phyloP scores from a whole-genome alignment of 2,113 vertebrate genomes.

The Serinus canaria region DNA sequence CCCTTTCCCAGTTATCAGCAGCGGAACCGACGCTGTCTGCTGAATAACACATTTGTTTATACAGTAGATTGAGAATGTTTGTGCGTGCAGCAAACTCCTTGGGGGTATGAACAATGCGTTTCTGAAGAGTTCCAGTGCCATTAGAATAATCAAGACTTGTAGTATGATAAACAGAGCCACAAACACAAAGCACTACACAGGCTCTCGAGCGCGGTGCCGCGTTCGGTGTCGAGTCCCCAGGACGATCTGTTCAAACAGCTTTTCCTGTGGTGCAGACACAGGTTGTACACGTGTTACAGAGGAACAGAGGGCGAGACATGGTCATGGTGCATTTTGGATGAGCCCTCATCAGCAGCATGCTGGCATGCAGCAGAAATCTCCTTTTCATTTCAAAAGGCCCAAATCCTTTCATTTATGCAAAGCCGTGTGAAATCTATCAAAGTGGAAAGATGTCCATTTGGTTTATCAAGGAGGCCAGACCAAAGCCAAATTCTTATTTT shows the following conservation, averaged over 20 bases:
- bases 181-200: background rate
- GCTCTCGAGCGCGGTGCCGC: background rate
- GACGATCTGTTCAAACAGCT: constrained; percentile 39
- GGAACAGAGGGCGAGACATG: background rate
- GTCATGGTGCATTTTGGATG: constrained; percentile 52
- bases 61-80: constrained; percentile 59
- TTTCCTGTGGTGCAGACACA: constrained; percentile 21
- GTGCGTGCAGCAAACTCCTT: constrained; percentile 42
- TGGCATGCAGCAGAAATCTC: background rate
- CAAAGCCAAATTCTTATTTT: background rate
- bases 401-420: background rate
- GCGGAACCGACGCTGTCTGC: constrained; percentile 30
- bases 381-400: background rate
- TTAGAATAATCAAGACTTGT: constrained; percentile 69
- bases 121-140: constrained; percentile 55
- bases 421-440: background rate
- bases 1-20: constrained; percentile 36
- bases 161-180: constrained; percentile 58
- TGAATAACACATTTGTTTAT: constrained; percentile 71
- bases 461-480: background rate
- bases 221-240: background rate
- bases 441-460: background rate
- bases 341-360: background rate
- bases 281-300: background rate
- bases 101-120: constrained; percentile 63